Evolutionary conservation across 2,888 invertebrate genomes (phyloP).

Genomic region (Caenorhabditis imperialis): DNA sequence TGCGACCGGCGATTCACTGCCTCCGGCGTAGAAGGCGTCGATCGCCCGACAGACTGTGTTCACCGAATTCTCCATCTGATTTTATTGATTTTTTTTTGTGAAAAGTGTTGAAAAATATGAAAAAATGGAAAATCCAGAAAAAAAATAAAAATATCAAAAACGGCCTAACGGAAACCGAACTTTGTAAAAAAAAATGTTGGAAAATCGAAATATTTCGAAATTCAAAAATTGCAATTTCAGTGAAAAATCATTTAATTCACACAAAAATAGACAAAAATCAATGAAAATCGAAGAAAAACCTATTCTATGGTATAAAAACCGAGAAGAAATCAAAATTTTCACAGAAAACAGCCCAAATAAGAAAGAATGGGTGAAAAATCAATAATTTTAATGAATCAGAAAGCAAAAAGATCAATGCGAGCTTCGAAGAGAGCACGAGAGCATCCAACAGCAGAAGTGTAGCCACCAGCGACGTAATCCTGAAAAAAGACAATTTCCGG

Average conservation of each 20-base stretch:
- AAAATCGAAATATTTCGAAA: conserved; percentile 13
- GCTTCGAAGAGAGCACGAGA: conserved; percentile 73
- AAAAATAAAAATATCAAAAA: no score
- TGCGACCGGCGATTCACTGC: conserved; percentile 26
- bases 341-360: neutral
- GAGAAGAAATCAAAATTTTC: conserved; percentile 1
- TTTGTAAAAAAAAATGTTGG: neutral
- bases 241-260: neutral
- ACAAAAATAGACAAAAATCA: neutral
- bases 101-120: neutral
- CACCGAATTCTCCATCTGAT: conserved; percentile 28
- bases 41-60: conserved; percentile 50
- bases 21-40: conserved; percentile 41
- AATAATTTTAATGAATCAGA: conserved; percentile 21
- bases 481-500: conserved; percentile 36
- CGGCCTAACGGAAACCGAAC: neutral
- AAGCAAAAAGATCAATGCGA: conserved; percentile 68
- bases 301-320: neutral
- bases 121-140: neutral
- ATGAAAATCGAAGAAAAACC: neutral
- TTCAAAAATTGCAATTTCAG: neutral
- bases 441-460: conserved; percentile 66
- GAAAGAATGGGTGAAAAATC: neutral
- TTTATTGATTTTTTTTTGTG: conserved; percentile 2
- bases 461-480: conserved; percentile 73